Evolutionary conservation across 2,888 invertebrate genomes (phyloP).

Genomic region (Philopedon plagiatum): DNA sequence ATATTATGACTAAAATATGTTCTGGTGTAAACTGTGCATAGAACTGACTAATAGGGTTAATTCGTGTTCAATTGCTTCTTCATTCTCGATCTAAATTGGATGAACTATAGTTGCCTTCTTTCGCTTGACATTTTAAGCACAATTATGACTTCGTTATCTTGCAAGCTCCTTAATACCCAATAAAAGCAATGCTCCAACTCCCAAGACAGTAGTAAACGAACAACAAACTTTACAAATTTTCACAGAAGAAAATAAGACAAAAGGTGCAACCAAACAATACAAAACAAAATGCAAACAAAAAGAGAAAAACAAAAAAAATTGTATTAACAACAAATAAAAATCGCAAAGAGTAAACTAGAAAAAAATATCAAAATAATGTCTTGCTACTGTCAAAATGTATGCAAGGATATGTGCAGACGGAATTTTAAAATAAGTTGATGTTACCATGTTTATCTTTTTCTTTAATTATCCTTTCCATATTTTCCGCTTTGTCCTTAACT

Average conservation of each 20-base stretch:
- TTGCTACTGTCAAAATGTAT: no score
- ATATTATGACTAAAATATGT: no score
- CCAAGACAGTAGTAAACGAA: neutral
- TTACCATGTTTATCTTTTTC: slow-evolving; percentile 93
- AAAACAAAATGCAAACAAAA: slow-evolving; percentile 46
- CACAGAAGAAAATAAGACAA: neutral
- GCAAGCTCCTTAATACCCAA: no score
- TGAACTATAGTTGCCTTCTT: no score
- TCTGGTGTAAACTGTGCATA: no score
- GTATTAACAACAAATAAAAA: slow-evolving; percentile 23
- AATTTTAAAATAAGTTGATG: slow-evolving; percentile 26
- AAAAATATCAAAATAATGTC: slow-evolving; percentile 37
- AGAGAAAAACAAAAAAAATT: slow-evolving; percentile 8
- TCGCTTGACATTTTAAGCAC: no score
- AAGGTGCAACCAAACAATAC: slow-evolving; percentile 18
- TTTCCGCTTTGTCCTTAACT: slow-evolving; percentile 96
- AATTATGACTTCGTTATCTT: no score
- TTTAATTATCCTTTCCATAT: slow-evolving; percentile 91
- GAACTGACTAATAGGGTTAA: no score
- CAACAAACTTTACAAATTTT: neutral
- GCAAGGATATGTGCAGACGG: no score
- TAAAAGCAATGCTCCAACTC: neutral
- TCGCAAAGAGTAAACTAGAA: slow-evolving; percentile 17
- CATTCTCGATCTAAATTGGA: no score
- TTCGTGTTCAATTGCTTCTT: no score